phyloP scores from a whole-genome alignment of 23 tunicate genomes.

The Halocynthia aurantium region DNA sequence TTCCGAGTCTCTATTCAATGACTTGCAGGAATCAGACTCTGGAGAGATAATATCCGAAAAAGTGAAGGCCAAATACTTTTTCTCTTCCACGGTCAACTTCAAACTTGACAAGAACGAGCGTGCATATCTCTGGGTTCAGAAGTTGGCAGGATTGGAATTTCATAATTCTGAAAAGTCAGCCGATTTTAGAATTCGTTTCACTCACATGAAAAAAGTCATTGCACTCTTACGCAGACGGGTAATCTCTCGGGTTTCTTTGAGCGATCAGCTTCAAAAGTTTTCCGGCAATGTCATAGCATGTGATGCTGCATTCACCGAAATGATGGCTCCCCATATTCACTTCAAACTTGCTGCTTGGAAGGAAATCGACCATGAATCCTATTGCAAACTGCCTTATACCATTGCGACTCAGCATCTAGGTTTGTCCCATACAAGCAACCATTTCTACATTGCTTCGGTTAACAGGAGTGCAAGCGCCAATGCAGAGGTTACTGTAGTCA shows the following conservation, averaged over 20 bases:
- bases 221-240: constrained; percentile 13
- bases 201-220: constrained; percentile 37
- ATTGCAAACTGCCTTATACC: constrained; percentile 8
- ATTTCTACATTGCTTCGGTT: constrained; percentile 20
- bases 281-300: constrained; percentile 11
- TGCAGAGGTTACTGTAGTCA: constrained; percentile 18
- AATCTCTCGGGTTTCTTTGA: constrained; percentile 18
- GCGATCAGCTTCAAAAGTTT: constrained; percentile 26
- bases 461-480: constrained; percentile 31
- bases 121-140: constrained; percentile 20
- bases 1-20: constrained; percentile 24
- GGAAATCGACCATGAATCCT: constrained; percentile 1
- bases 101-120: not conserved
- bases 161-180: not conserved
- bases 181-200: constrained; percentile 13
- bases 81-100: too few species aligned
- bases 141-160: constrained; percentile 23
- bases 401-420: constrained; percentile 23
- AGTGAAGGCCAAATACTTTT: not conserved
- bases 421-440: constrained; percentile 3
- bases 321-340: constrained; percentile 10
- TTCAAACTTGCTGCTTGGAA: constrained; percentile 33
- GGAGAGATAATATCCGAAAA: not conserved
- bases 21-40: not conserved
- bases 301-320: not conserved